Evolutionary conservation across 2,113 vertebrate species (phyloP).

Genomic region (Hypocryptadius cinnamomeus): DNA sequence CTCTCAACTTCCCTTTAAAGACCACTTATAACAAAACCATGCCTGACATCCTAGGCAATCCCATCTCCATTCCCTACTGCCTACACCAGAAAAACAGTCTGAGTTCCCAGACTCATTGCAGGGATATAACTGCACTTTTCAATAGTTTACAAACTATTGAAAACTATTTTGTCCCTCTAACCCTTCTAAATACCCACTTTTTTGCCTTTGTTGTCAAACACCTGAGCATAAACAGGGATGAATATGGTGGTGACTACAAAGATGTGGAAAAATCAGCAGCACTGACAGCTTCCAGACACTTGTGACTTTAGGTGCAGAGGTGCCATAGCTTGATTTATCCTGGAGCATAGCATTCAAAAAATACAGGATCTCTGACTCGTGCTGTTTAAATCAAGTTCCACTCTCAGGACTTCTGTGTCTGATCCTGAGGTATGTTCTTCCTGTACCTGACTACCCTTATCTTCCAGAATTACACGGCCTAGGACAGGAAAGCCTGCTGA

Average conservation of each 20-base stretch:
- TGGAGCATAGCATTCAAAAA: not conserved
- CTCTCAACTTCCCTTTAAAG: not conserved
- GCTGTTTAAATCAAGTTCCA: not conserved
- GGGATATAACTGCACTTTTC: not conserved
- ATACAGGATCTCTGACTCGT: not conserved
- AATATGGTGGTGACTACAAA: not conserved
- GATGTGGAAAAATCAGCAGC: not conserved
- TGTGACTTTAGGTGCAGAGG: not conserved
- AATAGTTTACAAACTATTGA: not conserved
- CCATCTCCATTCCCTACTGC: not conserved
- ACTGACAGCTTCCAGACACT: not conserved
- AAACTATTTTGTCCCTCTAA: not conserved
- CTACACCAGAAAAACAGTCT: not conserved
- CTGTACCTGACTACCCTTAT: too few species aligned
- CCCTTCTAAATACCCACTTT: not conserved
- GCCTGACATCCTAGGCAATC: not conserved
- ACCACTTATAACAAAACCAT: not conserved
- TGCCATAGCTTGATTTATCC: not conserved
- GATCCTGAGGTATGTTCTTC: not conserved
- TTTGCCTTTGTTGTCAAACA: not conserved
- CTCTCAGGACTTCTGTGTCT: not conserved
- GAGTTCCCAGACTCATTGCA: not conserved
- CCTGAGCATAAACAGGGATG: not conserved
- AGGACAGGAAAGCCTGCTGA: not conserved
- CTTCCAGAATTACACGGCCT: not conserved